A percentile compares a stretch with the other conserved stretches of the same genome.
Conservation (phyloP, 1,140 invertebrate genomes). For the Drosophila aff. region DNA sequence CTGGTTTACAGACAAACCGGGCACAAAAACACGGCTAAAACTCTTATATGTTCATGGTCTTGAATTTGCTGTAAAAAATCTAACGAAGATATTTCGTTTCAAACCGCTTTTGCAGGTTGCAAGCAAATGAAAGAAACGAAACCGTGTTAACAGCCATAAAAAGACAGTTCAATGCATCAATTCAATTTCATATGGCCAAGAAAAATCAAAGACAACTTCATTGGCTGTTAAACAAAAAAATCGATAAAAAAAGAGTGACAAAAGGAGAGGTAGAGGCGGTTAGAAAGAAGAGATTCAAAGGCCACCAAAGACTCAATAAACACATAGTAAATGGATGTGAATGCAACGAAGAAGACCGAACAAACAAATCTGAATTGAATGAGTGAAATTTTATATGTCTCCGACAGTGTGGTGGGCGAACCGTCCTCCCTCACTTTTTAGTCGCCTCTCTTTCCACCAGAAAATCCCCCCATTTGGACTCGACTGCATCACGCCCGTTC, state of each 20-base stretch:
- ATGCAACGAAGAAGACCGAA: constrained; percentile 36
- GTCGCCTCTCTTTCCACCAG: constrained; percentile 4
- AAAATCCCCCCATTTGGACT: constrained; percentile 10
- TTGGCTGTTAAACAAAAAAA: constrained; percentile 19
- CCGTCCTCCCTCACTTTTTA: background rate
- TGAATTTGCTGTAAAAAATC: background rate
- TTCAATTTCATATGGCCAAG: constrained; percentile 43
- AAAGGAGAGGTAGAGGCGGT: constrained; percentile 4
- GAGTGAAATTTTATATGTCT: constrained; percentile 66
- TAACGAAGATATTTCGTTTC: background rate
- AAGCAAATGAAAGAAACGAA: constrained; percentile 21
- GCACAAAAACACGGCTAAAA: background rate
- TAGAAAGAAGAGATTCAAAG: constrained; percentile 62
- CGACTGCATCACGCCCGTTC: constrained; percentile 52
- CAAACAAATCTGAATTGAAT: constrained; percentile 71
- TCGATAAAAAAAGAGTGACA: background rate
- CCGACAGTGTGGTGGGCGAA: background rate
- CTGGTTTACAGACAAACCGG: background rate
- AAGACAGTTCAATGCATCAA: constrained; percentile 59
- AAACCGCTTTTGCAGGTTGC: constrained; percentile 36
- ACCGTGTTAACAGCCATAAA: constrained; percentile 55
- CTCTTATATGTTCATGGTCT: background rate
- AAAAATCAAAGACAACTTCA: constrained; percentile 48
- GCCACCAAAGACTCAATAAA: constrained; percentile 67
- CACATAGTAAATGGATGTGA: constrained; percentile 67